A percentile compares a stretch with the other conserved stretches of the same genome.
These are phyloP conservation scores for Bungarus multicinctus DNA, from an alignment of 2,113 vertebrate species.

Conservation along the genomic window DNA sequence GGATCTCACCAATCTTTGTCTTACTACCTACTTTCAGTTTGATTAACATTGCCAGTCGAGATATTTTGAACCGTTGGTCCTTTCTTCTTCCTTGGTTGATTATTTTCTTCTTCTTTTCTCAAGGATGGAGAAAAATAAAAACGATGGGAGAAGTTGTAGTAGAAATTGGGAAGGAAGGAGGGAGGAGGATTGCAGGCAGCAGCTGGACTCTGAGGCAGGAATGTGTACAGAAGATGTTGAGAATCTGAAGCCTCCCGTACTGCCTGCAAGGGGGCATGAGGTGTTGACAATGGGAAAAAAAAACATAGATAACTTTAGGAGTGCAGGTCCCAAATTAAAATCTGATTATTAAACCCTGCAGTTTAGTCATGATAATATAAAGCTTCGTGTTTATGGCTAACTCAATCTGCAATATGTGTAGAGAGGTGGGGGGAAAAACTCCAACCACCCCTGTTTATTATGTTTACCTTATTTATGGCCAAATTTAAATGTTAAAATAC, in stretches of 20 bases:
- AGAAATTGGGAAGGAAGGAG: neutral
- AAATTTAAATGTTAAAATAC: conserved; percentile 54
- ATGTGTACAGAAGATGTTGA: neutral
- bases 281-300: conserved; percentile 31
- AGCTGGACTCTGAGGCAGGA: neutral
- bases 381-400: conserved; percentile 44
- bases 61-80: neutral
- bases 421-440: conserved; percentile 13
- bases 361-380: conserved; percentile 38
- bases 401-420: conserved; percentile 27
- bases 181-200: neutral
- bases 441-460: conserved; percentile 17
- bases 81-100: neutral
- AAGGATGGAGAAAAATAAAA: neutral
- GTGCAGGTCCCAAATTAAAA: conserved; percentile 48
- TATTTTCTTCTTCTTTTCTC: neutral
- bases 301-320: conserved; percentile 26
- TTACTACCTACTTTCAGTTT: neutral
- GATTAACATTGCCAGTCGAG: neutral
- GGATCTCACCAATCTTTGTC: neutral
- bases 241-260: neutral
- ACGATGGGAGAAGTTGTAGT: neutral
- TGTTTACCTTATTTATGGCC: conserved; percentile 42
- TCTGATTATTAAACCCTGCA: conserved; percentile 35
- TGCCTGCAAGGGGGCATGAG: conserved; percentile 9